Conservation (phyloP, 2,113 vertebrate species). For the Vimba vimba region DNA sequence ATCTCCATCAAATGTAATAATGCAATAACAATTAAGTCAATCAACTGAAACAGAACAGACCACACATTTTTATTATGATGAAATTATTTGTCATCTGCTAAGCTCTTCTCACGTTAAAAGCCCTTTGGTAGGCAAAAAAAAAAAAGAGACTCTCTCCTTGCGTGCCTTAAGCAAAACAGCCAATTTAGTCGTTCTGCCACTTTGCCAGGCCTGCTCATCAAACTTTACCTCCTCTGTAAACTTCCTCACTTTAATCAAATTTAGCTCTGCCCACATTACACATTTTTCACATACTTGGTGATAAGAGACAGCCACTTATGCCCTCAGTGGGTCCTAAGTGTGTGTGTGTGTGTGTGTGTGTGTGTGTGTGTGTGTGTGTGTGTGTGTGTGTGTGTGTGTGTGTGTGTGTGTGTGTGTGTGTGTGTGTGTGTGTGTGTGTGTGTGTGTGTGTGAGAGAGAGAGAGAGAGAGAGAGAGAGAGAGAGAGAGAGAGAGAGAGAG, state of each 20-base stretch:
- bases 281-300: constrained; percentile 57
- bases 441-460: too few species aligned
- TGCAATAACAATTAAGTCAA: constrained; percentile 14
- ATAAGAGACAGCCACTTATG: constrained; percentile 57
- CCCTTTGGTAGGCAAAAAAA: neutral
- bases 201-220: constrained; percentile 36
- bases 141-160: neutral
- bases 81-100: neutral
- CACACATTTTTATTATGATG: neutral
- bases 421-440: constrained; percentile 9
- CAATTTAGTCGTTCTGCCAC: constrained; percentile 44
- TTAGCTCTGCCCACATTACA: constrained; percentile 50
- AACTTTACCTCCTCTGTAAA: constrained; percentile 52
- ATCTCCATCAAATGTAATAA: neutral
- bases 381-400: constrained; percentile 27
- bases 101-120: neutral
- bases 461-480: too few species aligned
- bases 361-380: neutral
- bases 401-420: neutral
- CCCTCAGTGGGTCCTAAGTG: constrained; percentile 39
- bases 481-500: too few species aligned
- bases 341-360: constrained; percentile 22
- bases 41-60: constrained; percentile 1
- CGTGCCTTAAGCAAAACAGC: constrained; percentile 26
- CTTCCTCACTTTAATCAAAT: constrained; percentile 59